A percentile compares a stretch with the other conserved stretches of the same genome.
These are phyloP conservation scores for Bombus superbus DNA, from an alignment of 1,140 invertebrate genomes.

Conservation along the genomic window DNA sequence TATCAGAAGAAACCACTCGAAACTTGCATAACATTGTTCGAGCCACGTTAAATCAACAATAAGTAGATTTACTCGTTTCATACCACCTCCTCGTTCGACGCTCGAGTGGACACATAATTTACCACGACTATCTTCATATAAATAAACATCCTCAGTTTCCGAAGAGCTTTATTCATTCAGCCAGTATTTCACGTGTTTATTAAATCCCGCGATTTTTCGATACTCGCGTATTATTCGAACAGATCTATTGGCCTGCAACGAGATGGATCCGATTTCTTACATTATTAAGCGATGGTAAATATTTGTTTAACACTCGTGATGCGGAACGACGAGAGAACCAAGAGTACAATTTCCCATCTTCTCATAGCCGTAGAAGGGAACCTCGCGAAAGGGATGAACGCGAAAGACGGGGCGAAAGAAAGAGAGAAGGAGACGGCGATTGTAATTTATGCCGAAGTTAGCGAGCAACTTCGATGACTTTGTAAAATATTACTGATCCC, in stretches of 20 bases:
- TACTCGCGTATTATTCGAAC: constrained; percentile 48
- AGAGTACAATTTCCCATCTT: constrained; percentile 51
- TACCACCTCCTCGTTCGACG: not conserved
- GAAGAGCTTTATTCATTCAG: not conserved
- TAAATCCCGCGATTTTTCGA: constrained; percentile 30
- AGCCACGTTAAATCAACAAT: too few species aligned
- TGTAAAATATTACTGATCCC: constrained; percentile 79
- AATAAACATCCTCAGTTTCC: too few species aligned
- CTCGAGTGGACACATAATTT: not conserved
- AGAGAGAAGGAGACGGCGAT: constrained; percentile 44
- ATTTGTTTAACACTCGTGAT: constrained; percentile 71
- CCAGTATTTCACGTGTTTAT: not conserved
- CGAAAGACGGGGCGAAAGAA: not conserved
- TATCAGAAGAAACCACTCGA: too few species aligned
- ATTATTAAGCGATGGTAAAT: constrained; percentile 70
- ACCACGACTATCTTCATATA: not conserved
- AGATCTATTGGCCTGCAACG: constrained; percentile 63
- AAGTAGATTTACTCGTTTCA: not conserved
- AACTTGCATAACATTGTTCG: too few species aligned
- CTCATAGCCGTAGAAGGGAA: constrained; percentile 22
- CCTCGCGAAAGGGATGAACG: constrained; percentile 49
- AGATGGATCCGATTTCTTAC: constrained; percentile 50
- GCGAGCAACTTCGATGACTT: constrained; percentile 80
- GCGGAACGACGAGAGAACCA: constrained; percentile 32
- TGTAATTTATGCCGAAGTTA: constrained; percentile 79